Conservation (phyloP, 2,113 vertebrate species). For the Rhabdomys dilectus region DNA sequence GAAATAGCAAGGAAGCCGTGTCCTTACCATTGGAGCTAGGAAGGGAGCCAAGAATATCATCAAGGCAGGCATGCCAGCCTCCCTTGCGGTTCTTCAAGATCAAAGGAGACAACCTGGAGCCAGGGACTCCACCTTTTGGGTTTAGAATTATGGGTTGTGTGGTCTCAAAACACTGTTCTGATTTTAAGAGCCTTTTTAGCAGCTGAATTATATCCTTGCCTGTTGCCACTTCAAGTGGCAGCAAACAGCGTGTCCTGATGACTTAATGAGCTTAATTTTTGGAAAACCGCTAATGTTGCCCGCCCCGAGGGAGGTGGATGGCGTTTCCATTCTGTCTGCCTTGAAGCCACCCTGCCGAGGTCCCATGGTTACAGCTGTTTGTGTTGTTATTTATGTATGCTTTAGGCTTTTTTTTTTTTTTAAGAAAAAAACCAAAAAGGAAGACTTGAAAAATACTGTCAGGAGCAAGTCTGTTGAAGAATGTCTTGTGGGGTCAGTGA, state of each 20-base stretch:
- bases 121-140: background rate
- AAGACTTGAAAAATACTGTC: background rate
- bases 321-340: background rate
- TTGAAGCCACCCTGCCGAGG: background rate
- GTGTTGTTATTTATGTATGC: background rate
- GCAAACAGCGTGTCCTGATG: background rate
- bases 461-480: background rate
- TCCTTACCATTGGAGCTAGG: no score
- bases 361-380: background rate
- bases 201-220: conserved; percentile 31
- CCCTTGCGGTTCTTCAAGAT: background rate
- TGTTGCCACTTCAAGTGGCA: background rate
- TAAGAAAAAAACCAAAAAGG: background rate
- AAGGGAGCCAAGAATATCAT: background rate
- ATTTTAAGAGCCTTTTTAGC: conserved; percentile 45
- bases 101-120: background rate
- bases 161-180: conserved; percentile 25
- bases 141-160: background rate
- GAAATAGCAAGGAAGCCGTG: background rate
- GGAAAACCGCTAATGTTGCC: background rate
- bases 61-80: background rate
- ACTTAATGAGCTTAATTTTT: conserved; percentile 18
- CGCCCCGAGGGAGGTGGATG: background rate
- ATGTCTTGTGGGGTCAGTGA: background rate
- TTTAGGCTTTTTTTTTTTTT: background rate